These are phyloP conservation scores for Alcis repandata DNA, from an alignment of 2,888 invertebrate species.

Conservation along the genomic window DNA sequence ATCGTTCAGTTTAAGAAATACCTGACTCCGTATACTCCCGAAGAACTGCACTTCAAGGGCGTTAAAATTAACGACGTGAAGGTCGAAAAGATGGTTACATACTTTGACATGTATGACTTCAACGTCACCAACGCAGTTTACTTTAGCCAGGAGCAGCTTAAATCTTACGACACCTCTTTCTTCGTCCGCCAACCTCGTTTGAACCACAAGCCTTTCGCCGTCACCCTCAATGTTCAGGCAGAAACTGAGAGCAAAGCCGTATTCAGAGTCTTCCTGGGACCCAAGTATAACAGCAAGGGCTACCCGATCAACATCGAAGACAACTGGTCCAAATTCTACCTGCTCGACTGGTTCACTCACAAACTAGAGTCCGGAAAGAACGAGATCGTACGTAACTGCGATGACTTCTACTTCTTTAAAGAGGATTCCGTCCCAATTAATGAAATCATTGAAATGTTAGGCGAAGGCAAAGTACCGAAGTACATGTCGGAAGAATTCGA, in stretches of 20 bases:
- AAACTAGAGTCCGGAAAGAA: constrained; percentile 88
- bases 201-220: constrained; percentile 89
- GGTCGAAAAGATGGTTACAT: constrained; percentile 88
- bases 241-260: constrained; percentile 86
- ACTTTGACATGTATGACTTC: constrained; percentile 89
- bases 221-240: constrained; percentile 87
- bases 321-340: constrained; percentile 87
- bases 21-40: constrained; percentile 85
- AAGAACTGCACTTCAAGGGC: constrained; percentile 86
- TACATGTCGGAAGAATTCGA: constrained; percentile 85
- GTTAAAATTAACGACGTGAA: constrained; percentile 87
- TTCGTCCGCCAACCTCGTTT: constrained; percentile 89
- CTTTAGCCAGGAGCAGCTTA: constrained; percentile 63
- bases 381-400: constrained; percentile 88
- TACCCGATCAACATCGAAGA: constrained; percentile 82
- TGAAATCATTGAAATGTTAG: constrained; percentile 86
- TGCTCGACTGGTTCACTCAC: constrained; percentile 87
- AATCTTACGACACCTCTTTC: constrained; percentile 71
- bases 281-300: constrained; percentile 88
- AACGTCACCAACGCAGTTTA: constrained; percentile 86
- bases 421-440: constrained; percentile 88
- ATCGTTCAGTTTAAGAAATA: constrained; percentile 88
- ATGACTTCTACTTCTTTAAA: constrained; percentile 87
- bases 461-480: constrained; percentile 81
- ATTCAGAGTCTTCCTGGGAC: constrained; percentile 89